Evolutionary conservation across 1,140 invertebrate genomes (phyloP).

Genomic region (Rhizoglyphus robini): DNA sequence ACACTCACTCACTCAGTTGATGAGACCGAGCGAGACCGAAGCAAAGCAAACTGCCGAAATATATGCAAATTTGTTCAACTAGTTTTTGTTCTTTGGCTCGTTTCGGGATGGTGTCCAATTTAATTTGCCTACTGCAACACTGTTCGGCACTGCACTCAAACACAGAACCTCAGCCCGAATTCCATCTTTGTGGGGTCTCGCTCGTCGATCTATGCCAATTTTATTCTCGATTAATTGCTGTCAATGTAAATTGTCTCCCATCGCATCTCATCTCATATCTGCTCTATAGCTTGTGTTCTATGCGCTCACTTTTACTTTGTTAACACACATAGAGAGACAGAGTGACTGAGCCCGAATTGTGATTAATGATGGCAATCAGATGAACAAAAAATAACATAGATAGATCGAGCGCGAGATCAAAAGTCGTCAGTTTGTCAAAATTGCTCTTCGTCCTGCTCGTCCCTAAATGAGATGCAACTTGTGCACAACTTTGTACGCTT

Average conservation of each 20-base stretch:
- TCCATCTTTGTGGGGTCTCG: neutral
- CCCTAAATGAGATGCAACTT: neutral
- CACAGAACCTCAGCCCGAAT: neutral
- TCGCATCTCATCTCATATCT: neutral
- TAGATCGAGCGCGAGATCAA: neutral
- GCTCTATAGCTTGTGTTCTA: neutral
- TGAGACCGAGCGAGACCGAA: neutral
- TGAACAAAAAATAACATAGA: neutral
- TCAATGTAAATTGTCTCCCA: conserved; percentile 15
- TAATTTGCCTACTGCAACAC: neutral
- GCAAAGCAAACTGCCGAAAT: neutral
- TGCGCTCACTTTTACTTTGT: neutral
- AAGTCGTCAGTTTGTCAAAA: conserved; percentile 6
- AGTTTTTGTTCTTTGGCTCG: neutral
- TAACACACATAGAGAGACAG: neutral
- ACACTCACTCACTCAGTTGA: neutral
- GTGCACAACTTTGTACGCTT: no score
- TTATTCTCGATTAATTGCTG: conserved; percentile 15
- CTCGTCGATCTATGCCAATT: conserved; percentile 10
- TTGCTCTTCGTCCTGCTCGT: neutral
- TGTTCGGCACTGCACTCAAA: neutral
- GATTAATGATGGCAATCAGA: conserved; percentile 14
- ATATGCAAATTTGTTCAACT: conserved; percentile 10
- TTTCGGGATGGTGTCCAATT: neutral
- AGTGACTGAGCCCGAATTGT: neutral